These are phyloP conservation scores for Alosa alosa DNA, from an alignment of 2,113 vertebrate species.

Conservation along the genomic window DNA sequence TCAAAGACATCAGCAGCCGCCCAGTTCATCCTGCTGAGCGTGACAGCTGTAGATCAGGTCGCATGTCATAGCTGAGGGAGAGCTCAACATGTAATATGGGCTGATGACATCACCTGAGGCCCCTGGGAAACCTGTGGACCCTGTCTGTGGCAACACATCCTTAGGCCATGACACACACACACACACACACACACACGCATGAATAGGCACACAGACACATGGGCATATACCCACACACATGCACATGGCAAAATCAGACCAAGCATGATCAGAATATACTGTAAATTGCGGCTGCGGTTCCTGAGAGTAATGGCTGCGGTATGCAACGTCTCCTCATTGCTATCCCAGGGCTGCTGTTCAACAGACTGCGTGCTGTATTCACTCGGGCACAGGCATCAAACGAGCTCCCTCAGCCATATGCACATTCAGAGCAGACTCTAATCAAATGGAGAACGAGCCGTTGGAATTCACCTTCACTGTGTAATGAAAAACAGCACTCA, in stretches of 20 bases:
- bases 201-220: background rate
- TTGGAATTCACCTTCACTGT: background rate
- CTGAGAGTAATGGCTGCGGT: background rate
- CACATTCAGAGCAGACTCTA: background rate
- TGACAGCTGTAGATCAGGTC: background rate
- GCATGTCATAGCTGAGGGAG: background rate
- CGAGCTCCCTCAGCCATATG: background rate
- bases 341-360: background rate
- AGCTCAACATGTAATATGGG: background rate
- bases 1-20: background rate
- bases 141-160: background rate
- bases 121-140: background rate
- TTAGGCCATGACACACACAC: background rate
- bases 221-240: background rate
- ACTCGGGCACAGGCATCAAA: background rate
- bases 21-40: background rate
- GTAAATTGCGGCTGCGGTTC: background rate
- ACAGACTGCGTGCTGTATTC: background rate
- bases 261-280: background rate
- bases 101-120: background rate
- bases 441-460: background rate
- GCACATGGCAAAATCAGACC: background rate
- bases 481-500: constrained; percentile 3
- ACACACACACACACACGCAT: background rate
- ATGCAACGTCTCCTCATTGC: background rate